Evolutionary conservation across 2,113 vertebrate genomes (phyloP).

Genomic region (Heteronetta atricapilla): DNA sequence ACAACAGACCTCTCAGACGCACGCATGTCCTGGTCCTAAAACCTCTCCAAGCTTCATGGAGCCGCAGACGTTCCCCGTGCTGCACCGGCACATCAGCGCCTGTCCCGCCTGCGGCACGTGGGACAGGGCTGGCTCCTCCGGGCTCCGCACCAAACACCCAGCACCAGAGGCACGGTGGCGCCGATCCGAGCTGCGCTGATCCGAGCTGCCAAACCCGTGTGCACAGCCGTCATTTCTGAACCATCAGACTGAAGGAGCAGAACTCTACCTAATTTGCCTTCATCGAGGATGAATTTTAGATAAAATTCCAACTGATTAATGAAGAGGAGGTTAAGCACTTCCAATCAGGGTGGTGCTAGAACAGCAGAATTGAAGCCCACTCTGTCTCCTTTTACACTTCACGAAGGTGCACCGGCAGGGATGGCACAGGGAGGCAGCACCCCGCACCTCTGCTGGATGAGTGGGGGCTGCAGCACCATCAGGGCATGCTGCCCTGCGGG

Average conservation of each 20-base stretch:
- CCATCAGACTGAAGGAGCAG: neutral
- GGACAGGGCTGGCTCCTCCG: neutral
- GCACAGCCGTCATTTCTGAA: neutral
- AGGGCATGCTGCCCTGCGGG: neutral
- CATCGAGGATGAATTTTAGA: neutral
- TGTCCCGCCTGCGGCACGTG: neutral
- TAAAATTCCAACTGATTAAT: conserved; percentile 65
- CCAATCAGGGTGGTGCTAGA: conserved; percentile 28
- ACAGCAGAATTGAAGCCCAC: neutral
- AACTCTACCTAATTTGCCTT: neutral
- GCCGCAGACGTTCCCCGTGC: fast-evolving
- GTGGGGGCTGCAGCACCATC: neutral
- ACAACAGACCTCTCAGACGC: neutral
- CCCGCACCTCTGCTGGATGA: neutral
- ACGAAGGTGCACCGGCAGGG: neutral
- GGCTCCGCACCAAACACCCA: too few relatives aligned
- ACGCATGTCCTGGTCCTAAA: neutral
- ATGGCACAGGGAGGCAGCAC: neutral
- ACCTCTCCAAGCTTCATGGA: neutral
- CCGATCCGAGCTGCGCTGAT: neutral
- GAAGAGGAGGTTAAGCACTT: conserved; percentile 59
- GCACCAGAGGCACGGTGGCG: neutral
- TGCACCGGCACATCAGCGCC: fast-evolving
- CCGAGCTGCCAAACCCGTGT: neutral
- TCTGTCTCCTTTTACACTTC: neutral